Percentiles rank a stretch among this genome's conserved stretches.
Conservation (phyloP, 2,888 invertebrate genomes). For the Lasioglossum marginatum region DNA sequence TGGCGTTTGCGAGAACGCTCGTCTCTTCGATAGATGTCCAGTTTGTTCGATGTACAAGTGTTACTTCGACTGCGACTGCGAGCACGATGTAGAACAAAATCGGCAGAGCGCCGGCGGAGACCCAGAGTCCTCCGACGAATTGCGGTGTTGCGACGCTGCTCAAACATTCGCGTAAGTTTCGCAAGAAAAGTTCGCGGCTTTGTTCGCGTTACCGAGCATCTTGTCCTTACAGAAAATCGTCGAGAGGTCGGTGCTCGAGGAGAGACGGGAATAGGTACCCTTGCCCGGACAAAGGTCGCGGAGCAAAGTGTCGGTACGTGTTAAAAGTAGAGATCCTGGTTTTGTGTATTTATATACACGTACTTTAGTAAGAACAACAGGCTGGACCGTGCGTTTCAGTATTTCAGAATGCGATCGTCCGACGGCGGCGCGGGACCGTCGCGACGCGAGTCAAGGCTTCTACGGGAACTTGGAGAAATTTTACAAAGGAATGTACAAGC, state of each 20-base stretch:
- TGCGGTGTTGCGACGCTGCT: not conserved
- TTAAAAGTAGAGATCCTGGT: not conserved
- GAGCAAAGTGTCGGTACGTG: not conserved
- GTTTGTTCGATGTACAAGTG: constrained; percentile 80
- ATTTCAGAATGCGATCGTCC: constrained; percentile 27
- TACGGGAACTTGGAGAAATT: constrained; percentile 80
- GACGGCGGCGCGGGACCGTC: not conserved
- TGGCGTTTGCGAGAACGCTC: constrained; percentile 58
- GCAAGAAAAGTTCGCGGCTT: no score
- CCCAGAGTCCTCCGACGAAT: not conserved
- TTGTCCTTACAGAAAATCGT: not conserved
- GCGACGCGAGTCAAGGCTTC: constrained; percentile 62
- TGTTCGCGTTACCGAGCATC: not conserved
- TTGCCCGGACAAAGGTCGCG: not conserved
- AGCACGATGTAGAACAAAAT: not conserved
- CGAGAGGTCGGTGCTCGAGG: not conserved
- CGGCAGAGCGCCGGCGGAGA: not conserved
- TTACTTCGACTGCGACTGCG: constrained; percentile 73
- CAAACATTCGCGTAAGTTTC: constrained; percentile 21
- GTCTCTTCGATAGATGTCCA: constrained; percentile 76
- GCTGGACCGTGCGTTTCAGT: constrained; percentile 6
- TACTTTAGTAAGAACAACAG: no score
- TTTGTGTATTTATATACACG: no score
- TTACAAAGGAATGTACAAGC: constrained; percentile 80
- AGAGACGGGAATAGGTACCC: not conserved